A percentile compares a stretch with the other conserved stretches of the same genome.
Evolutionary conservation across 2,797 vertebrate species (phyloP).

Genomic region (Benthosema pterotum): DNA sequence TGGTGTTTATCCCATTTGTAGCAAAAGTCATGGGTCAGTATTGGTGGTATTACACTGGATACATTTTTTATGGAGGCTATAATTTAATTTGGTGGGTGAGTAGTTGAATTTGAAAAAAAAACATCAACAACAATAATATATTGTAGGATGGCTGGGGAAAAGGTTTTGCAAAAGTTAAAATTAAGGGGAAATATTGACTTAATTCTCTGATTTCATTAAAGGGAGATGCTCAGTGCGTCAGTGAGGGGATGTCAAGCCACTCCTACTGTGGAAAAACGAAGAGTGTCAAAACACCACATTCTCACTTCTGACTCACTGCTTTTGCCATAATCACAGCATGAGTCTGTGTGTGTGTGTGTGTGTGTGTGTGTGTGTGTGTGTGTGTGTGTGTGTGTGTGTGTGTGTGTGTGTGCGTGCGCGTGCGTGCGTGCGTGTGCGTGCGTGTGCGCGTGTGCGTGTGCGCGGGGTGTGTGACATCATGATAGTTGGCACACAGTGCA

Average conservation of each 20-base stretch:
- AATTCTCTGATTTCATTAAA: background rate
- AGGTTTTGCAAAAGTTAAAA: background rate
- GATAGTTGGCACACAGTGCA: no score
- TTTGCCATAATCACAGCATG: conserved; percentile 78
- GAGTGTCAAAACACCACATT: conserved; percentile 84
- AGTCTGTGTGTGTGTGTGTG: conserved; percentile 33
- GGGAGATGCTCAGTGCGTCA: background rate
- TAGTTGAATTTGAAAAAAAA: background rate
- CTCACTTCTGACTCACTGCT: conserved; percentile 88
- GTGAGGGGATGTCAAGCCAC: background rate
- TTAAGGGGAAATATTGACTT: background rate
- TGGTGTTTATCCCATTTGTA: no score
- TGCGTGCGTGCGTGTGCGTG: no score
- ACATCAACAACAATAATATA: background rate
- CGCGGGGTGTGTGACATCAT: no score
- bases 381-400: no score
- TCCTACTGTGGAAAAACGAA: conserved; percentile 39
- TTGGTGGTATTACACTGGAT: no score
- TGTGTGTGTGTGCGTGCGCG: no score
- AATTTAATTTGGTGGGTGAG: no score
- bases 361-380: no score
- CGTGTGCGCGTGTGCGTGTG: no score
- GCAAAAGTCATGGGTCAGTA: no score
- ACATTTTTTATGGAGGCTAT: no score
- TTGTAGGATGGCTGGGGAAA: background rate